Evolutionary conservation across 2,797 vertebrate species (phyloP), one percentile per base, ranked within the genome.

Genomic region (Muscicapa comitata): DNA sequence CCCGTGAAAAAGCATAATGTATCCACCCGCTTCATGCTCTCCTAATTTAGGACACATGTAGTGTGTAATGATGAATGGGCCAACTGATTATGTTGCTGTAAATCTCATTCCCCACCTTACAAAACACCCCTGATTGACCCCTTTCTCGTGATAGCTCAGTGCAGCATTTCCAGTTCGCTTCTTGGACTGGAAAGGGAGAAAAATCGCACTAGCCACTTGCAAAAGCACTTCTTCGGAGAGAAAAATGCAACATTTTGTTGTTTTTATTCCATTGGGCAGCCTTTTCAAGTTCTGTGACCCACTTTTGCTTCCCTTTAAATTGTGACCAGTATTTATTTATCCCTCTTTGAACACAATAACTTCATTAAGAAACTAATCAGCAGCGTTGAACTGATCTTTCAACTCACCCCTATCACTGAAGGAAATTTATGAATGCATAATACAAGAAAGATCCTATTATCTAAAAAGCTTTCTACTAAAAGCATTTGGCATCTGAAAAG

Each of bases 311-410:
- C 68, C n/a, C 67, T 94, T 54, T 84, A 91, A 81, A 67, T 50
- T 78, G 63, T 62, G 81, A 72, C 63, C 17, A 20, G 37, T 90
- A 76, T 89, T 88, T 71, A 91, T 80, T 81, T 86, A 94, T 81
- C 57, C 58, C 14, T 53, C 83, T 94, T 88, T 42, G 88, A 91
- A 72, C 48, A 83, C 47, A 75, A 20, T 84, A 75, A 94, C 86
- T 88, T 93, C 78, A 94, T 93, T 97, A 92, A 82, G 85, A 91
- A 88, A 68, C 53, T 94, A 61, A 91, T 82, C 92, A 91, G 71
- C 57, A 79, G 68, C 53, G 47, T 86, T 85, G 82, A 95, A 91
- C 35, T 94, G 74, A 94, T 94, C 79, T 94, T 92, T 77, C 90
- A 90, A 96, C 90, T 75, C 54, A 86, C 19, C 33, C 38, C 18